Conservation (phyloP, 2,888 invertebrate genomes). For the Catocala sponsa region DNA sequence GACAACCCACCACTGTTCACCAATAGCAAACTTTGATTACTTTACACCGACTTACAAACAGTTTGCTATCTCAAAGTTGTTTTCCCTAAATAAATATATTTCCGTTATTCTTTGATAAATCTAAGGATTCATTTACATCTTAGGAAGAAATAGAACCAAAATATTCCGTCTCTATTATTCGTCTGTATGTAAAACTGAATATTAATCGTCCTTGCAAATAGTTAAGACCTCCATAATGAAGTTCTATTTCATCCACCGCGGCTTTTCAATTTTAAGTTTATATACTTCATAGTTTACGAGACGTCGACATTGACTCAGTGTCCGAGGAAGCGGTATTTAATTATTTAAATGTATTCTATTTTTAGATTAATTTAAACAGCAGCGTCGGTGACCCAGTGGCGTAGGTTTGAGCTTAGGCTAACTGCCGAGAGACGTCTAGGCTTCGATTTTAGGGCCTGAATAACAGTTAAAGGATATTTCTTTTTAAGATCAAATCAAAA, state of each 20-base stretch:
- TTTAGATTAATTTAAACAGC: slow-evolving; percentile 3
- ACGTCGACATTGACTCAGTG: not conserved
- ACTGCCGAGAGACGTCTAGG: too few relatives aligned
- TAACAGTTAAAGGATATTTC: too few relatives aligned
- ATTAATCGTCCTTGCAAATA: slow-evolving; percentile 77
- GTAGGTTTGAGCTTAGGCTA: too few relatives aligned
- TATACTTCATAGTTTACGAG: slow-evolving; percentile 46
- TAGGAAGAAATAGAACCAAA: not conserved
- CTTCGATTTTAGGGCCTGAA: too few relatives aligned
- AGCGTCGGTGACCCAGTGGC: too few relatives aligned
- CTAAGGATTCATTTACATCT: not conserved
- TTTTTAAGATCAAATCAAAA: too few relatives aligned
- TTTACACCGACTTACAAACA: slow-evolving; percentile 14
- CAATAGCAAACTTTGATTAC: slow-evolving; percentile 14
- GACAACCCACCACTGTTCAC: slow-evolving; percentile 19
- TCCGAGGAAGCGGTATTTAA: not conserved
- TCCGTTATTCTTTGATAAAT: not conserved
- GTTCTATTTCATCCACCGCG: slow-evolving; percentile 67
- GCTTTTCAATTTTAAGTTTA: slow-evolving; percentile 68
- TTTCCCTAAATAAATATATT: slow-evolving; percentile 11
- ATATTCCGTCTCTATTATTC: slow-evolving; percentile 4
- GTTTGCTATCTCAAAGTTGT: slow-evolving; percentile 7
- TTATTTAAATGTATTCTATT: slow-evolving; percentile 9
- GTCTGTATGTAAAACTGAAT: slow-evolving; percentile 64
- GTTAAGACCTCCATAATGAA: slow-evolving; percentile 77